Evolutionary conservation across 2,888 invertebrate genomes (phyloP), one percentile per base, ranked within the genome.

Genomic region (Fragum sueziense): DNA sequence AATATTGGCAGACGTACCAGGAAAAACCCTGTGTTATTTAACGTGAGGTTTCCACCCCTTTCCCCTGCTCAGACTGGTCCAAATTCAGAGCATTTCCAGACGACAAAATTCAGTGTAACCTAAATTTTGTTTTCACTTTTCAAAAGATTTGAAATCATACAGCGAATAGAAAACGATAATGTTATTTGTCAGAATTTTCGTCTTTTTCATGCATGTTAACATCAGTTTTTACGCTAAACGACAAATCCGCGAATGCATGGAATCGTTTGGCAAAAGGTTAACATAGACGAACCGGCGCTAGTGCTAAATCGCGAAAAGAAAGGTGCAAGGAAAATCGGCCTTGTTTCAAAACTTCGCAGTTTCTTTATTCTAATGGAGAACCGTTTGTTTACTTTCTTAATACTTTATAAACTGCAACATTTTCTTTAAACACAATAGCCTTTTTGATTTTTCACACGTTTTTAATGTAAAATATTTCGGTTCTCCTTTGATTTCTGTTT

Each of bases 381-480:
- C 22, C 25, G 25, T 65, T 25, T 65, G 27, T 65, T 65, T 65
- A 11, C 41, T 41, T 65, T 65, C 14, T 34, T 65, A 65, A 47
- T 65, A 65, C 41, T 41, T 22, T n/a, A 41, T 11, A 65, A 65
- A 65, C 65, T 37, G 65, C 65, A 41, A 65, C 41, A 41, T 27
- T 65, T 65, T 31, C 4, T 37, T 65, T n/a, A n/a, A 9, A 7
- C 34, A 65, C 25, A 34, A 41, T 14, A 65, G 41, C n/a, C 7
- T 25, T 37, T 17, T 31, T 22, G 14, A 41, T 41, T 41, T 62
- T 65, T 65, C 65, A 65, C 65, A 65, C 65, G 25, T 65, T n/a
- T 33, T 25, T 34, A 65, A 65, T 47, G 34, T 65, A 65, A 41
- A 41, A 52, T 31, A 25, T 17, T 52, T 69, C 37, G 52, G 54